Base-by-base conservation (phyloP, 2,888 invertebrate species). In the Caenorhabditis wallacei region DNA sequence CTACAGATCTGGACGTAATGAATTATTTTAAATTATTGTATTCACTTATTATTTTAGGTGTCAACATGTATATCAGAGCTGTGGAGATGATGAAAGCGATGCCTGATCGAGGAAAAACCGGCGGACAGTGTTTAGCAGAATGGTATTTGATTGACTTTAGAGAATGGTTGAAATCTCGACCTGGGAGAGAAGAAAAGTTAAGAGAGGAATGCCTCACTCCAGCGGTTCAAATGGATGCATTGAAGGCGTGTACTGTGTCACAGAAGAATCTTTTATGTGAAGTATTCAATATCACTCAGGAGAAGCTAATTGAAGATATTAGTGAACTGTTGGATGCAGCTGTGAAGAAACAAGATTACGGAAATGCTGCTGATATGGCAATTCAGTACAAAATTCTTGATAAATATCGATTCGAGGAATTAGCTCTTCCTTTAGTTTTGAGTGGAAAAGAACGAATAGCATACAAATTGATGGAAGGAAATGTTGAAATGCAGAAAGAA, bases 31-130 rank as follows among this genome's bases (percentile, higher is more conserved):
- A 37, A 30, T 3, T 30, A 30, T 30, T 30, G 8, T 30, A 5
- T 30, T 30, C 8, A 30, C 4, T 30, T 30, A 5, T 30, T 30
- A 30, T 30, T n/a, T 16, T 13, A 61, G 64, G 30, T 16, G 56
- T 30, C 0, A 82, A 76, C 48, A 46, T 82, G 2, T 76, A 66
- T 35, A 53, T 20, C n/a, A 69, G 56, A 24, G 71, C 66, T 37
- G 59, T 76, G 1, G 70, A 76, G 18, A 71, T 66, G 64, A 68
- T 78, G 40, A 72, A 51, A 46, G 78, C 71, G 26, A 82, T 82
- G 82, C 82, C 82, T 1, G 82, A 78, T 35, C 54, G 40, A 61
- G 22, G 43, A 11, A 82, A 72, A 51, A 24, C 63, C 0, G 22
- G 20, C 3, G 76, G 66, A 51, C 43, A 59, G 1, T 56, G 24